phyloP scores from a whole-genome alignment of 1,140 invertebrate species.

The Cephus cinctus region DNA sequence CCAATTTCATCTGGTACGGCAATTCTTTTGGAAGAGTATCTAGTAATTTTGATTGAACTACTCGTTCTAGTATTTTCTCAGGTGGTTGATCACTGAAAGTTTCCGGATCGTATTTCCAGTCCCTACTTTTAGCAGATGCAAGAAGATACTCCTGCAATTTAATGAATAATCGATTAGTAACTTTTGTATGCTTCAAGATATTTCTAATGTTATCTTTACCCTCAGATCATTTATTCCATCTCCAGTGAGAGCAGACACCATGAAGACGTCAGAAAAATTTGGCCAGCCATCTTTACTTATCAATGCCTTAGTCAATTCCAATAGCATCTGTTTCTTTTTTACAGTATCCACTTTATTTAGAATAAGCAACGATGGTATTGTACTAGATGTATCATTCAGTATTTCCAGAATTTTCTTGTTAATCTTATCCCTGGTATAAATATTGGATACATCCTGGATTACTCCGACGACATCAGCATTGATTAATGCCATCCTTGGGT shows the following conservation, averaged over 20 bases:
- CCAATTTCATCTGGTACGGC: conserved; percentile 71
- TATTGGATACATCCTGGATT: conserved; percentile 79
- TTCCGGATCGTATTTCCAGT: conserved; percentile 67
- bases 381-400: conserved; percentile 60
- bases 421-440: conserved; percentile 65
- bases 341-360: conserved; percentile 88
- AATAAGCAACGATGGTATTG: conserved; percentile 74
- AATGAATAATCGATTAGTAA: conserved; percentile 18
- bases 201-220: conserved; percentile 51
- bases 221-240: conserved; percentile 75
- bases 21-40: conserved; percentile 79
- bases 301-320: conserved; percentile 68
- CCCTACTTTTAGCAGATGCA: conserved; percentile 60
- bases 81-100: conserved; percentile 72
- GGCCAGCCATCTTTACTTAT: conserved; percentile 72
- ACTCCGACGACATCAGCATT: conserved; percentile 83
- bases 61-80: conserved; percentile 66
- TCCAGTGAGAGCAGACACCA: conserved; percentile 80
- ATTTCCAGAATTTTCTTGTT: conserved; percentile 70
- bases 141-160: conserved; percentile 71
- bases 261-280: conserved; percentile 81
- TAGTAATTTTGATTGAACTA: conserved; percentile 76
- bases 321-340: conserved; percentile 71
- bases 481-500: conserved; percentile 65
- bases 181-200: neutral